Conservation (phyloP, 2,113 vertebrate genomes). For the Lagopus leucura region DNA sequence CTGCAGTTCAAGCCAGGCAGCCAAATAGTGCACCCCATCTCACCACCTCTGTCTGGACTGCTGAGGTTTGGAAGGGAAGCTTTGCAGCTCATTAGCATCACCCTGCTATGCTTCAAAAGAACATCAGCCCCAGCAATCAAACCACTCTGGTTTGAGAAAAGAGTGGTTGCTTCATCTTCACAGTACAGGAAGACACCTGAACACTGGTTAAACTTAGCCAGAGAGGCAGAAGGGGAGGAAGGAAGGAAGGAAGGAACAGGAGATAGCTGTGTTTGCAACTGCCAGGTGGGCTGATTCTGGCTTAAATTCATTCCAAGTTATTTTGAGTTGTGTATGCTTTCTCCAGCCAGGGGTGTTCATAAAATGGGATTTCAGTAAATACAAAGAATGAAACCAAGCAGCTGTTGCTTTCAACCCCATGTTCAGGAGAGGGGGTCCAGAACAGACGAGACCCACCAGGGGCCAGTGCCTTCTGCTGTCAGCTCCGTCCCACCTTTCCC, state of each 20-base stretch:
- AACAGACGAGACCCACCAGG: neutral
- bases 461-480: neutral
- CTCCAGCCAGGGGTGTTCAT: neutral
- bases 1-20: neutral
- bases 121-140: neutral
- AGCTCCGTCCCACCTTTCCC: neutral
- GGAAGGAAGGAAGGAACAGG: constrained; percentile 5
- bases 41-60: neutral
- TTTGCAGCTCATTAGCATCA: neutral
- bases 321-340: neutral
- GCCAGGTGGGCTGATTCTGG: neutral
- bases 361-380: neutral
- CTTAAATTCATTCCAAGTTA: neutral
- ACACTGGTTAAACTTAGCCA: neutral
- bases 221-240: neutral
- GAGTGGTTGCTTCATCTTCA: neutral
- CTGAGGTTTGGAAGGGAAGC: neutral
- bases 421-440: no score
- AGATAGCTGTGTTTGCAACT: neutral
- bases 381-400: neutral
- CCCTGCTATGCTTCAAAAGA: neutral
- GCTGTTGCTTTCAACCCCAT: neutral
- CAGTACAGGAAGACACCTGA: constrained; percentile 40
- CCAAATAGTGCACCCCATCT: neutral
- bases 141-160: neutral